Percentiles rank a stretch among this genome's conserved stretches.
Evolutionary conservation across 2,113 vertebrate species (phyloP).

Genomic region (Jacana jacana): DNA sequence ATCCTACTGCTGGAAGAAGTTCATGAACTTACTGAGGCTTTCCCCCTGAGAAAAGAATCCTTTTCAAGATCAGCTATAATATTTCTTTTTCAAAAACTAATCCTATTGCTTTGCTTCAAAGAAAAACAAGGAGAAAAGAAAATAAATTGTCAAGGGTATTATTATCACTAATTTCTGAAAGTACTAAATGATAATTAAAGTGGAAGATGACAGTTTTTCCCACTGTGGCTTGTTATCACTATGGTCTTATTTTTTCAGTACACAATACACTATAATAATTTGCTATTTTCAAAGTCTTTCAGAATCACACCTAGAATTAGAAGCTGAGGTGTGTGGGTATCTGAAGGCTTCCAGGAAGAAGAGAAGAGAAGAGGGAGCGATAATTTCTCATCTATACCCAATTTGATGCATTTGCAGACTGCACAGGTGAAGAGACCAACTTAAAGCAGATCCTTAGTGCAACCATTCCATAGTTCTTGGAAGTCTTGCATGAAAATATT

Average conservation of each 20-base stretch:
- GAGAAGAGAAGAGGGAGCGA: neutral
- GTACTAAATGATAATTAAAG: neutral
- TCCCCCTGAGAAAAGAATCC: neutral
- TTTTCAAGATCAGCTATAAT: neutral
- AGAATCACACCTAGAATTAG: neutral
- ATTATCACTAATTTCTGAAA: neutral
- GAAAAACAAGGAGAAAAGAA: neutral
- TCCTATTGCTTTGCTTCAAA: neutral
- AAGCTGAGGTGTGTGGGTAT: neutral
- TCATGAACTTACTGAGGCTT: constrained; percentile 37
- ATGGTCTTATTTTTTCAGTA: neutral
- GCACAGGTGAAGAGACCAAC: neutral
- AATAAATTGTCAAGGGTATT: neutral
- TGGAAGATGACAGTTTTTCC: neutral
- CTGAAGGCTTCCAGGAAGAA: neutral
- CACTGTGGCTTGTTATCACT: neutral
- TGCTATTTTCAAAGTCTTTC: neutral
- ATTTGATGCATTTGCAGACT: neutral
- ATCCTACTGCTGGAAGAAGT: constrained; percentile 4
- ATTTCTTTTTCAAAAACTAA: neutral
- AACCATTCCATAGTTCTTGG: neutral
- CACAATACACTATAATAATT: neutral
- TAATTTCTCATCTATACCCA: neutral
- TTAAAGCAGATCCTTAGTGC: neutral
- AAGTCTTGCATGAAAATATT: neutral